Evolutionary conservation across 2,888 invertebrate species (phyloP).

Genomic region (Sphinx pinastri): DNA sequence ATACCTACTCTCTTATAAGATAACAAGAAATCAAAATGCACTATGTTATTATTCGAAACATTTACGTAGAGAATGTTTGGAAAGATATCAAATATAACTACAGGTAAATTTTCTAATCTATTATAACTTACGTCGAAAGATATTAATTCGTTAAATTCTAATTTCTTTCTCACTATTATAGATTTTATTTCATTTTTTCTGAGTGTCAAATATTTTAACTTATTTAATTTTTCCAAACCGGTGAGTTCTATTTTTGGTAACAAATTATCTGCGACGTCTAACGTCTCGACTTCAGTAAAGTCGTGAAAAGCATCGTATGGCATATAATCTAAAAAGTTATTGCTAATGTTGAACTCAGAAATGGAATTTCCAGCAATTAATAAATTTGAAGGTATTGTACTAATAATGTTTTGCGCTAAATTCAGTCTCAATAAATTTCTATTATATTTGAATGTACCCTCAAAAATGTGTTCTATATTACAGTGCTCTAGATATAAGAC

Average conservation of each 20-base stretch:
- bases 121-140: conserved; percentile 74
- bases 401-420: conserved; percentile 88
- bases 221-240: conserved; percentile 68
- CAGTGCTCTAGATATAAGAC: conserved; percentile 88
- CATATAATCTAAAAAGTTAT: conserved; percentile 89
- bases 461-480: conserved; percentile 87
- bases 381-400: conserved; percentile 85
- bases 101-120: conserved; percentile 64
- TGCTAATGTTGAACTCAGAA: conserved; percentile 89
- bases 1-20: conserved; percentile 58
- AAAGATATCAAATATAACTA: conserved; percentile 68
- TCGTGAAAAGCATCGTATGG: conserved; percentile 91
- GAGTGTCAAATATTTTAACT: conserved; percentile 69
- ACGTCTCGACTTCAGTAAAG: conserved; percentile 88
- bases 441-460: conserved; percentile 89
- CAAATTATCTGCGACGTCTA: conserved; percentile 88
- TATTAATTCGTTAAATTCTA: conserved; percentile 64
- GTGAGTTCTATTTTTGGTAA: conserved; percentile 88
- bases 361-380: conserved; percentile 88
- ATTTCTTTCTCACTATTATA: conserved; percentile 65
- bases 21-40: conserved; percentile 68
- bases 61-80: conserved; percentile 75
- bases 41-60: conserved; percentile 72
- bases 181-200: conserved; percentile 75
- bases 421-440: conserved; percentile 89